A percentile compares a stretch with the other conserved stretches of the same genome.
These are phyloP conservation scores for Gymnocheta viridis DNA, from an alignment of 2,888 invertebrate species.

Conservation along the genomic window DNA sequence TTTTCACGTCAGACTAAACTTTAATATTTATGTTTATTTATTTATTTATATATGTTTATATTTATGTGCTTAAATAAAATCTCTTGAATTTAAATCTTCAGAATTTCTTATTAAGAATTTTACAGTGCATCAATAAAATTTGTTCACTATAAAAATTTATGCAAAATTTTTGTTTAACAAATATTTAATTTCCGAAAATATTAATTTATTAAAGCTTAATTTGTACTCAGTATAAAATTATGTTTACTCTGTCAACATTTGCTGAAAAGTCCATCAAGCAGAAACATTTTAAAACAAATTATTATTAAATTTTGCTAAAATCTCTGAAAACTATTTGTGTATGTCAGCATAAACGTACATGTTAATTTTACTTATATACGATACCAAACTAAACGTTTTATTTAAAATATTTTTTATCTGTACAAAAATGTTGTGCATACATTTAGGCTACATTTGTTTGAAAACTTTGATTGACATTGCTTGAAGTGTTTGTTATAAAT, in stretches of 20 bases:
- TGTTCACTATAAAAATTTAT: background rate
- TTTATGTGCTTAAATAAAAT: too few relatives aligned
- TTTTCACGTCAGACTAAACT: too few relatives aligned
- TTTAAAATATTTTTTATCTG: slow-evolving; percentile 1
- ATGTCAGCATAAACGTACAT: slow-evolving; percentile 9
- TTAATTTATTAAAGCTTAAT: background rate
- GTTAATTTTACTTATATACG: background rate
- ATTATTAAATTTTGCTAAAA: slow-evolving; percentile 12
- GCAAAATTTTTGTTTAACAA: background rate
- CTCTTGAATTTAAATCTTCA: too few relatives aligned
- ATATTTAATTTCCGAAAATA: slow-evolving; percentile 22
- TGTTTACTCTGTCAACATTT: slow-evolving; percentile 15
- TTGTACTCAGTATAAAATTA: background rate
- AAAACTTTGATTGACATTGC: slow-evolving; percentile 51
- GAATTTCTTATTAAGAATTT: too few relatives aligned
- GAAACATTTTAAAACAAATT: background rate
- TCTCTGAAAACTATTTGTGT: background rate
- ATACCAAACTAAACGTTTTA: slow-evolving; percentile 39
- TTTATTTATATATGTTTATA: too few relatives aligned
- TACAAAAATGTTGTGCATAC: slow-evolving; percentile 24
- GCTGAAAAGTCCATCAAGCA: slow-evolving; percentile 5
- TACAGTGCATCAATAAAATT: background rate
- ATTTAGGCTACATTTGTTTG: slow-evolving; percentile 49
- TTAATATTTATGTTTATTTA: too few relatives aligned
- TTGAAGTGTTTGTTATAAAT: slow-evolving; percentile 12